A percentile compares a stretch with the other conserved stretches of the same genome.
Evolutionary conservation across 1,140 invertebrate species (phyloP).

Genomic region (Lutraria rhynchaena): DNA sequence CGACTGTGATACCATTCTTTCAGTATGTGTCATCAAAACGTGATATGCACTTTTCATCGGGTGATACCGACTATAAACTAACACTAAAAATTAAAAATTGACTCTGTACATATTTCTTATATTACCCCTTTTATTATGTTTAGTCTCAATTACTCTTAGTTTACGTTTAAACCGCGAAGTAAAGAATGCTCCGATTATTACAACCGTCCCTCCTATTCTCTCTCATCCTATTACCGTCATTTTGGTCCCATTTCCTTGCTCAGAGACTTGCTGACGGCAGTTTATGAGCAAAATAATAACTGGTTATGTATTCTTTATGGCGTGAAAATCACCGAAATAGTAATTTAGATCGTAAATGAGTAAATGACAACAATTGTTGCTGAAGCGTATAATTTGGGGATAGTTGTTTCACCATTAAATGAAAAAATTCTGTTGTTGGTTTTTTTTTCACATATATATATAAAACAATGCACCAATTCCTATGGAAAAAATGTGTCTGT

Average conservation of each 20-base stretch:
- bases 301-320: constrained; percentile 37
- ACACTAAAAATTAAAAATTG: too few species aligned
- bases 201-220: background rate
- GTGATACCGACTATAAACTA: too few species aligned
- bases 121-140: background rate
- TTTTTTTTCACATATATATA: too few species aligned
- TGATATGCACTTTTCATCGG: too few species aligned
- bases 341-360: constrained; percentile 16
- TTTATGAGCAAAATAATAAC: constrained; percentile 52
- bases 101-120: constrained; percentile 13
- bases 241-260: constrained; percentile 7
- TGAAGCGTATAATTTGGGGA: background rate
- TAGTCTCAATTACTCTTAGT: constrained; percentile 6
- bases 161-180: constrained; percentile 17
- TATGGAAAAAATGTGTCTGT: too few species aligned
- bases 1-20: too few species aligned
- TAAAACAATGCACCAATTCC: too few species aligned
- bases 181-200: constrained; percentile 5
- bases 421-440: too few species aligned
- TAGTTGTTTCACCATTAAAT: constrained; percentile 5
- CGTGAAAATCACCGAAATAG: constrained; percentile 14
- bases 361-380: background rate
- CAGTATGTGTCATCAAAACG: too few species aligned
- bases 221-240: constrained; percentile 25
- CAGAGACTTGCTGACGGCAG: constrained; percentile 10